A percentile compares a stretch with the other conserved stretches of the same genome.
Conservation (phyloP, 2,888 invertebrate genomes). For the Agrochola macilenta region DNA sequence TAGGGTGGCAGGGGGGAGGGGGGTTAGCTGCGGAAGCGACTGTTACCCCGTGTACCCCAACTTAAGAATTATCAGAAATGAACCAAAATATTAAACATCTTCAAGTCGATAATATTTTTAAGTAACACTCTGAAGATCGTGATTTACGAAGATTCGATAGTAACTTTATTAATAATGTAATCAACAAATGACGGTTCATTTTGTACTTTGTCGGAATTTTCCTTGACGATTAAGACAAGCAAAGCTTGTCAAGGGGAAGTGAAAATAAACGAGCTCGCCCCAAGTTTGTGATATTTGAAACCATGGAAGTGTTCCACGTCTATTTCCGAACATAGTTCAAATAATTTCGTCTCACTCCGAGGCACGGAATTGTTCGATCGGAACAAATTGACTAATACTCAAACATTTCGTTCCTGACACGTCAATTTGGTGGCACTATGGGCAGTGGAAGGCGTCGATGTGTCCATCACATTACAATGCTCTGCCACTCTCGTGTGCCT, state of each 20-base stretch:
- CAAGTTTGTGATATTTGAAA: conserved; percentile 22
- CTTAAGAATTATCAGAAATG: conserved; percentile 71
- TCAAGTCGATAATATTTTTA: conserved; percentile 54
- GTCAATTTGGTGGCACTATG: conserved; percentile 1
- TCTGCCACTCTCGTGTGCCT: conserved; percentile 45
- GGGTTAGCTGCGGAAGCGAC: conserved; percentile 42
- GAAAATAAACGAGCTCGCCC: conserved; percentile 33
- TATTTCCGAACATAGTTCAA: not conserved
- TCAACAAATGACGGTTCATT: conserved; percentile 62
- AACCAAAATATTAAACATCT: conserved; percentile 70
- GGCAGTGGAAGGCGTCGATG: conserved; percentile 1
- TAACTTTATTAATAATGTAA: conserved; percentile 60
- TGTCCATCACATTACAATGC: conserved; percentile 37
- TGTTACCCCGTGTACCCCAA: conserved; percentile 53
- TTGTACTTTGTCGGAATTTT: conserved; percentile 39
- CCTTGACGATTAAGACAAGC: conserved; percentile 40
- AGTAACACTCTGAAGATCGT: conserved; percentile 47
- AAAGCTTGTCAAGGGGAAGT: conserved; percentile 48
- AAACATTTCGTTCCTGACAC: conserved; percentile 12
- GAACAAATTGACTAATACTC: conserved; percentile 18
- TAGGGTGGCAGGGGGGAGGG: conserved; percentile 57
- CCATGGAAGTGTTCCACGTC: conserved; percentile 1
- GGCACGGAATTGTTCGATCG: not conserved
- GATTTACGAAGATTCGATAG: conserved; percentile 44
- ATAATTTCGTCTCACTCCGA: not conserved